Evolutionary conservation across 2,888 invertebrate species (phyloP).

Genomic region (Hesperia comma): DNA sequence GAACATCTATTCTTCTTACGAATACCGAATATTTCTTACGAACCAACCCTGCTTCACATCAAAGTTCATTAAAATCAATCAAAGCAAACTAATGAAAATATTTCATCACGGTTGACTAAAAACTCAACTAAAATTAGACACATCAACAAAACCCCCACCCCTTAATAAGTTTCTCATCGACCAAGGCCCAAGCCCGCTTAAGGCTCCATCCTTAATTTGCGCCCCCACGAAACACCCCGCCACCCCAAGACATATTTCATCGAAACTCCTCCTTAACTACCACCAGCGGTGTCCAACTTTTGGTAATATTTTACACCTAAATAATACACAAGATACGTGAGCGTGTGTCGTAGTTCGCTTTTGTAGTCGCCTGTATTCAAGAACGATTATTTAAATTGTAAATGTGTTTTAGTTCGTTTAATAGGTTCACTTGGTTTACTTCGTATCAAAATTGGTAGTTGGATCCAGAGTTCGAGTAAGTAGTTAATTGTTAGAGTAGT

Average conservation of each 20-base stretch:
- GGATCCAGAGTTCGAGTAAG: no score
- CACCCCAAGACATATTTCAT: conserved; percentile 82
- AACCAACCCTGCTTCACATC: no score
- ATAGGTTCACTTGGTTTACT: no score
- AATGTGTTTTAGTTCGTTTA: no score
- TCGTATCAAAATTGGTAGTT: no score
- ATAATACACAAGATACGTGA: conserved; percentile 74
- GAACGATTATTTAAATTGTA: conserved; percentile 23
- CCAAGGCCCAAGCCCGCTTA: conserved; percentile 68
- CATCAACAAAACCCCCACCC: conserved; percentile 49
- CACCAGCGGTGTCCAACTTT: conserved; percentile 67
- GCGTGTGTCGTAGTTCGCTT: conserved; percentile 37
- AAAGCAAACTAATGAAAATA: conserved; percentile 21
- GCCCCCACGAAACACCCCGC: conserved; percentile 45
- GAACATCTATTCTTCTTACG: no score
- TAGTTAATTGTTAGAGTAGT: no score
- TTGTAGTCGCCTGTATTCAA: conserved; percentile 27
- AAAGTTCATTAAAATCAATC: neutral
- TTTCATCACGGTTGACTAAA: conserved; percentile 15
- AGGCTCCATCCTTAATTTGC: conserved; percentile 71
- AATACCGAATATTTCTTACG: no score
- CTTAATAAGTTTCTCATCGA: conserved; percentile 71
- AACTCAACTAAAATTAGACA: conserved; percentile 45
- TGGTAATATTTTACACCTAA: conserved; percentile 75
- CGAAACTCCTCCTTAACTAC: conserved; percentile 76